These are phyloP conservation scores for Desmophyllum pertusum DNA, from an alignment of 92 coral and sea anemone species.

Conservation along the genomic window DNA sequence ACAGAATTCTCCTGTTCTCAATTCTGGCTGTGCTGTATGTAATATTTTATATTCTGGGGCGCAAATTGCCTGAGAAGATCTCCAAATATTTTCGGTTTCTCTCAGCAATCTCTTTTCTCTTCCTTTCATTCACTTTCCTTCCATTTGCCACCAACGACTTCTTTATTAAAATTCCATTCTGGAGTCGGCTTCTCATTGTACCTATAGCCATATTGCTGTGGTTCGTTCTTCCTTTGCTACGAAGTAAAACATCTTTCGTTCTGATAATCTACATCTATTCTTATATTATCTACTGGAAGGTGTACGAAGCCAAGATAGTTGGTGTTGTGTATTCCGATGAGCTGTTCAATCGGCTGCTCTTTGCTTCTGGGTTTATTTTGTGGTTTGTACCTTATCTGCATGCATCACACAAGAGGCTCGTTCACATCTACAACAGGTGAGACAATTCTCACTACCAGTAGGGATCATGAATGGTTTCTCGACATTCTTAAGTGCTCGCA, in stretches of 20 bases:
- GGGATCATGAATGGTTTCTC: no score
- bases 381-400: constrained; percentile 67
- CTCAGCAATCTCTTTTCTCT: background rate
- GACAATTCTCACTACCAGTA: background rate
- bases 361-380: constrained; percentile 59
- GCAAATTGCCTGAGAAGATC: background rate
- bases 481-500: no score
- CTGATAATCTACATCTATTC: constrained; percentile 71
- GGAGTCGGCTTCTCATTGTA: constrained; percentile 31
- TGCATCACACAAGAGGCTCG: constrained; percentile 52
- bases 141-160: constrained; percentile 38
- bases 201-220: constrained; percentile 40
- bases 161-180: constrained; percentile 27
- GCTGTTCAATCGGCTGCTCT: constrained; percentile 41
- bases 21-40: constrained; percentile 25
- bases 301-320: constrained; percentile 60
- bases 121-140: constrained; percentile 23
- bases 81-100: background rate
- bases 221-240: constrained; percentile 73
- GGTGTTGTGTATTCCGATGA: constrained; percentile 24
- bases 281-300: constrained; percentile 72
- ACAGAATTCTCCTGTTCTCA: constrained; percentile 7
- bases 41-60: constrained; percentile 8
- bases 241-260: constrained; percentile 63
- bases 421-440: constrained; percentile 64